Conservation (phyloP, 2,888 invertebrate genomes). For the Anagyrus pseudococci region DNA sequence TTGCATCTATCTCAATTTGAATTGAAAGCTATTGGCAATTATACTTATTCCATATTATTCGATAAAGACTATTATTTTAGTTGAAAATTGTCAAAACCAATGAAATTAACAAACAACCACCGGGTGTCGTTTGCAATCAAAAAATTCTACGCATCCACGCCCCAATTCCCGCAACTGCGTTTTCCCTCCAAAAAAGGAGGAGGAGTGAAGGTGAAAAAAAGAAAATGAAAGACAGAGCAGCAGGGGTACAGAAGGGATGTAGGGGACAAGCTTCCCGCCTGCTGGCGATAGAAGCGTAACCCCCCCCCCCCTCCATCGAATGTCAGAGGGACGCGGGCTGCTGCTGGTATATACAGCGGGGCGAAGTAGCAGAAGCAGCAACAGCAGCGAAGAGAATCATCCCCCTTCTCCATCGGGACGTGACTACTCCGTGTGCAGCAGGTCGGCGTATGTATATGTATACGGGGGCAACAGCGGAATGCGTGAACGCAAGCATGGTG, state of each 20-base stretch:
- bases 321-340: too few species aligned
- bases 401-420: not conserved
- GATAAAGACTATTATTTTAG: too few species aligned
- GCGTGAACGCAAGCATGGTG: not conserved
- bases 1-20: too few species aligned
- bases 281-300: not conserved
- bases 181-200: too few species aligned
- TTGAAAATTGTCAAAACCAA: too few species aligned
- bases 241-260: too few species aligned
- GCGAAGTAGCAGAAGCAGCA: not conserved
- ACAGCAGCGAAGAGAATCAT: conserved; percentile 2
- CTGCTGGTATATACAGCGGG: not conserved
- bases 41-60: too few species aligned
- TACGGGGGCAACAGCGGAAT: not conserved
- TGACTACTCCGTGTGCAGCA: not conserved
- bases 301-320: conserved; percentile 16
- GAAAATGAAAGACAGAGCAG: not conserved
- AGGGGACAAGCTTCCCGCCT: not conserved
- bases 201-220: conserved; percentile 1
- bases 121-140: not conserved
- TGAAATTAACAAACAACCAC: not conserved
- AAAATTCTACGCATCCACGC: not conserved
- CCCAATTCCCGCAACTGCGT: too few species aligned
- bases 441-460: conserved; percentile 1
- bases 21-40: too few species aligned